Conservation (phyloP, 2,888 invertebrate genomes). For the Calameuta filiformis region DNA sequence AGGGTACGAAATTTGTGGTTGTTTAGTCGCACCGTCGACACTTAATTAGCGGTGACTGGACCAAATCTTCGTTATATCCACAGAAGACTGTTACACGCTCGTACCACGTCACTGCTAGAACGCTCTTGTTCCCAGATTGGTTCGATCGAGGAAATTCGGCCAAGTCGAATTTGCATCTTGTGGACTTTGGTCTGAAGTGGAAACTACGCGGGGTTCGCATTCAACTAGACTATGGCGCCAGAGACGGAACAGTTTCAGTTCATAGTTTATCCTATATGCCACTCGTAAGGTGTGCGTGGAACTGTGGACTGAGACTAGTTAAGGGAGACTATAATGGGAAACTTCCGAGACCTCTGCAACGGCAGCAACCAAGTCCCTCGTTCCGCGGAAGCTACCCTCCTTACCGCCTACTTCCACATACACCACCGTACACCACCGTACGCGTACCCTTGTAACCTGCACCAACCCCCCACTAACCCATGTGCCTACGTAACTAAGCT, state of each 20-base stretch:
- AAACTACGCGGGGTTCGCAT: conserved; percentile 27
- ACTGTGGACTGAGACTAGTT: conserved; percentile 28
- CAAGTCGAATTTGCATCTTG: conserved; percentile 53
- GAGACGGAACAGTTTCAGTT: conserved; percentile 44
- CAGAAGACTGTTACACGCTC: neutral
- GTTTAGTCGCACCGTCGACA: neutral
- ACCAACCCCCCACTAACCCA: neutral
- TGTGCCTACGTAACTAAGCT: neutral
- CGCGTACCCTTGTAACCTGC: too few relatives aligned
- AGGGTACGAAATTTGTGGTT: neutral
- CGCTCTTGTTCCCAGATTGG: conserved; percentile 38
- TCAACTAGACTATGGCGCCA: conserved; percentile 42
- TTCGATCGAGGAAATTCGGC: conserved; percentile 48
- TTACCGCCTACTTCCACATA: conserved; percentile 20
- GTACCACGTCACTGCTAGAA: conserved; percentile 22
- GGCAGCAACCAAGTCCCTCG: conserved; percentile 22
- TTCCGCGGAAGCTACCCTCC: conserved; percentile 33
- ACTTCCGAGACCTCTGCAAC: conserved; percentile 46
- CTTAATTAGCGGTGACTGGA: neutral
- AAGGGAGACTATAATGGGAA: conserved; percentile 52
- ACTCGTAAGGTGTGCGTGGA: neutral
- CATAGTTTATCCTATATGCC: conserved; percentile 36
- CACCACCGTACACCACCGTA: neutral
- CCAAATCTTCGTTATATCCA: neutral
- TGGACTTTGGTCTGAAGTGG: conserved; percentile 53